Conservation (phyloP, 2,797 vertebrate species). For the Carapus acus region DNA sequence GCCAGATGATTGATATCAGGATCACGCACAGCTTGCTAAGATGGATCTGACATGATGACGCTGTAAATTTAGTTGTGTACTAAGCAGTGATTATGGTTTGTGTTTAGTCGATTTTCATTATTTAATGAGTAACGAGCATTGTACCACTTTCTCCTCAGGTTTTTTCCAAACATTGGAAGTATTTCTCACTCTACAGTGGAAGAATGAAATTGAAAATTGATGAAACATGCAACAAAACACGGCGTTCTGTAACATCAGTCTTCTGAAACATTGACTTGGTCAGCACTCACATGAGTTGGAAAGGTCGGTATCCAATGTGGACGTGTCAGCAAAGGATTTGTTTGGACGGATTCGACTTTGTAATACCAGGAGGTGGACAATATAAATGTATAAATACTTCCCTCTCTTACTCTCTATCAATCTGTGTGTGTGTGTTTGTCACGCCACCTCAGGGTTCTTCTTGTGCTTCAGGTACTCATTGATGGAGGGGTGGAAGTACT, state of each 20-base stretch:
- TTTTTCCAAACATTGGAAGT: not conserved
- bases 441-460: conserved; percentile 91
- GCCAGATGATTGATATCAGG: too few species aligned
- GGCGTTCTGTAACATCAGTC: conserved; percentile 3
- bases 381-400: too few species aligned
- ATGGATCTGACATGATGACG: too few species aligned
- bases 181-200: too few species aligned
- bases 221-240: not conserved
- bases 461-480: conserved; percentile 91
- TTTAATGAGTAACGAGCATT: too few species aligned
- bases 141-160: too few species aligned
- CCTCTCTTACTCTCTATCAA: too few species aligned
- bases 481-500: conserved; percentile 89
- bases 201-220: not conserved
- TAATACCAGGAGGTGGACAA: not conserved
- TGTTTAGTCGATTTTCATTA: too few species aligned
- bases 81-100: too few species aligned
- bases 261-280: conserved; percentile 1
- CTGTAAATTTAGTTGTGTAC: too few species aligned
- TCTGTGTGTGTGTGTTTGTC: not conserved
- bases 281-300: conserved; percentile 28
- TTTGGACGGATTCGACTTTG: not conserved
- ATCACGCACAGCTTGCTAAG: too few species aligned
- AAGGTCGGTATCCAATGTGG: conserved; percentile 1
- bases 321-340: conserved; percentile 2